Conservation (phyloP, 1,140 invertebrate species). For the Mamestra configurata region DNA sequence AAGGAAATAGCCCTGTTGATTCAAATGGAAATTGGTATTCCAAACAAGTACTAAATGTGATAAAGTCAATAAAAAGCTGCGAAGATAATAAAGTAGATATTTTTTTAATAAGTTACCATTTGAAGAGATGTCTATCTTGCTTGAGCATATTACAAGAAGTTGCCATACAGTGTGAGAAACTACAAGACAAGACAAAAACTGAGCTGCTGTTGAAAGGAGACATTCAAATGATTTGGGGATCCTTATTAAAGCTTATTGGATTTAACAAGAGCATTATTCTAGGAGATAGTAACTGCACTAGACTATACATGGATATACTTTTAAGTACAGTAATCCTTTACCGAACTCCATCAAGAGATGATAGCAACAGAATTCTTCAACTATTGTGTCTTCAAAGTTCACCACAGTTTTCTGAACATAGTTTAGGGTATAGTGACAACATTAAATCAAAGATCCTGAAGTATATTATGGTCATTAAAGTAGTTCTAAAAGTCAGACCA, state of each 20-base stretch:
- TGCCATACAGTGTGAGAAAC: constrained; percentile 54
- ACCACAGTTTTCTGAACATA: constrained; percentile 55
- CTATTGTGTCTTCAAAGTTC: constrained; percentile 67
- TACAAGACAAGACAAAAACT: constrained; percentile 28
- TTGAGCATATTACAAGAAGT: constrained; percentile 70
- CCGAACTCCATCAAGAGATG: constrained; percentile 56
- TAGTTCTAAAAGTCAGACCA: constrained; percentile 61
- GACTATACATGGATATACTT: constrained; percentile 65
- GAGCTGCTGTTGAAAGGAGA: constrained; percentile 56
- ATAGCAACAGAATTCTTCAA: constrained; percentile 59
- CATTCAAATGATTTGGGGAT: constrained; percentile 56
- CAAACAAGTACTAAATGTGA: constrained; percentile 66
- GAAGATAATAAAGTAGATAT: constrained; percentile 63
- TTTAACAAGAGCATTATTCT: constrained; percentile 60
- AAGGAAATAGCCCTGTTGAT: constrained; percentile 47
- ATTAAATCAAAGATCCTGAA: constrained; percentile 61
- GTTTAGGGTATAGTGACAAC: constrained; percentile 55
- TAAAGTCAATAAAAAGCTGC: constrained; percentile 65
- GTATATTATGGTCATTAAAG: constrained; percentile 63
- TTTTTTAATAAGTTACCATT: constrained; percentile 66
- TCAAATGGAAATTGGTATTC: constrained; percentile 69
- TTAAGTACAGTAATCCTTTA: constrained; percentile 60
- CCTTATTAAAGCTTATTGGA: constrained; percentile 63
- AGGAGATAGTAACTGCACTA: constrained; percentile 55
- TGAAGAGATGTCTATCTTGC: constrained; percentile 65